phyloP scores from a whole-genome alignment of 1,140 invertebrate genomes.

The Contarinia nasturtii region DNA sequence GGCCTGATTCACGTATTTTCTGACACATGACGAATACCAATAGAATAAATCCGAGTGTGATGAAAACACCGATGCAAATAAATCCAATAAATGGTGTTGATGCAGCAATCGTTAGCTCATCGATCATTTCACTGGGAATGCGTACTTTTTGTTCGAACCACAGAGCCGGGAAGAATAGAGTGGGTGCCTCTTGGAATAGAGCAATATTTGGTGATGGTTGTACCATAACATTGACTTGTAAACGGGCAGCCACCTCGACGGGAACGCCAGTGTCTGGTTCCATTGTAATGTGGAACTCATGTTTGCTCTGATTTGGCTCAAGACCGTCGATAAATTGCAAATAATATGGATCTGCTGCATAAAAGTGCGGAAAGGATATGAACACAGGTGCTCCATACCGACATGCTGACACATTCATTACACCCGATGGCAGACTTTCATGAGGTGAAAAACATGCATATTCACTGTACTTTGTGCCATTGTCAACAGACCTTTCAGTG shows the following conservation, averaged over 20 bases:
- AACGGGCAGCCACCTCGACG: conserved; percentile 41
- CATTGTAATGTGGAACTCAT: conserved; percentile 49
- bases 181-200: conserved; percentile 42
- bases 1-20: no score
- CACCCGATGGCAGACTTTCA: conserved; percentile 43
- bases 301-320: conserved; percentile 40
- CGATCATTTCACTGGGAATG: conserved; percentile 31
- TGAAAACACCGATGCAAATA: conserved; percentile 14
- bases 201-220: conserved; percentile 36
- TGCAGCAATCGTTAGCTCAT: conserved; percentile 16
- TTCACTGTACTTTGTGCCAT: conserved; percentile 33
- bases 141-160: conserved; percentile 54
- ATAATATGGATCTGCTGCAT: conserved; percentile 50
- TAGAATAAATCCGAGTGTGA: conserved; percentile 16
- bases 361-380: conserved; percentile 74
- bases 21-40: no score
- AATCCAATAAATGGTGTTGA: conserved; percentile 13
- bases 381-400: conserved; percentile 62
- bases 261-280: conserved; percentile 42
- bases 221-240: conserved; percentile 58
- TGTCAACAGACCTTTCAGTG: conserved; percentile 35
- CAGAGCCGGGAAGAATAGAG: conserved; percentile 50
- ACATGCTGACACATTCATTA: conserved; percentile 48
- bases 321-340: conserved; percentile 43
- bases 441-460: conserved; percentile 55